A percentile compares a stretch with the other conserved stretches of the same genome.
These are phyloP conservation scores for Pongo abelii DNA, from an alignment of 2,113 vertebrate genomes.

Conservation along the genomic window DNA sequence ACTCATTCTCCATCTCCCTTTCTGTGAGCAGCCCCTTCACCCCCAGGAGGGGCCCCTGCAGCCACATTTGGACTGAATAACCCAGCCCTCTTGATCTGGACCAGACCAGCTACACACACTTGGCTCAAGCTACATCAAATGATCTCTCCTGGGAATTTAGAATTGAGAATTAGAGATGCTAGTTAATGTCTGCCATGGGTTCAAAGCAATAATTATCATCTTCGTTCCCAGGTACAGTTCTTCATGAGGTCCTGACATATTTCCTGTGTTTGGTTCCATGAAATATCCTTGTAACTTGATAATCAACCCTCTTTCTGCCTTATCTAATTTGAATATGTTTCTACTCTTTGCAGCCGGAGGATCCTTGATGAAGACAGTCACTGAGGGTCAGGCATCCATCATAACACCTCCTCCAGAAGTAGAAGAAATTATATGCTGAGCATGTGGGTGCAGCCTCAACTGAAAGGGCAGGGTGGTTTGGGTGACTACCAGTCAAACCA, in stretches of 20 bases:
- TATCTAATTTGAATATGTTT: not conserved
- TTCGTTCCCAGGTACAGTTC: not conserved
- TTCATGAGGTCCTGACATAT: not conserved
- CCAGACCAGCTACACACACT: not conserved
- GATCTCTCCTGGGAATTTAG: not conserved
- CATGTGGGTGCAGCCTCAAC: not conserved
- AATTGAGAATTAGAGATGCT: not conserved
- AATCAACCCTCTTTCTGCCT: not conserved
- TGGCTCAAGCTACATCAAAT: not conserved
- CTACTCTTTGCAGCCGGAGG: not conserved
- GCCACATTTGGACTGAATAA: not conserved
- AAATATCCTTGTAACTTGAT: not conserved
- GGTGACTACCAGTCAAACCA: not conserved
- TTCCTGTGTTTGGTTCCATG: not conserved
- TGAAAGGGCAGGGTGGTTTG: not conserved
- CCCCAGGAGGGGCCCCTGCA: not conserved
- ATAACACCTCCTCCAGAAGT: not conserved
- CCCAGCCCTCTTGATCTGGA: not conserved
- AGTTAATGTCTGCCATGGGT: not conserved
- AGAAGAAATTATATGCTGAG: not conserved
- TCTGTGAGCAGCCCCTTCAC: not conserved
- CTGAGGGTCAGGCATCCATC: not conserved
- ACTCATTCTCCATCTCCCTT: not conserved
- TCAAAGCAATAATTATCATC: not conserved
- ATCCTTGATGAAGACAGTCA: not conserved